Evolutionary conservation across 2,797 vertebrate species (phyloP).

Genomic region (Lacerta bilineata): DNA sequence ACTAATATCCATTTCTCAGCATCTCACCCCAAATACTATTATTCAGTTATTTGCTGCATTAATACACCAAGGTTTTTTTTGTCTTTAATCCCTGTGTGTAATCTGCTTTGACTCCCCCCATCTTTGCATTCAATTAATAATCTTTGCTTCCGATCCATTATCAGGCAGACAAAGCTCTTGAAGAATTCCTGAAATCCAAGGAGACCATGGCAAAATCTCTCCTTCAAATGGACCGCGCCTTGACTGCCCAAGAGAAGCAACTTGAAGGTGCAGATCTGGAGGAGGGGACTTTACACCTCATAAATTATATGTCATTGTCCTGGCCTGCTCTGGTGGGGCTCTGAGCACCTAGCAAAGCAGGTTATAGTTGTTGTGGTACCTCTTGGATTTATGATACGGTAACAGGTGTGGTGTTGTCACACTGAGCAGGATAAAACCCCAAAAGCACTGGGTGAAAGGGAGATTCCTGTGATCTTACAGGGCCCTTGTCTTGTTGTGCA

Average conservation of each 20-base stretch:
- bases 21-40: not conserved
- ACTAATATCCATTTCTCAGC: not conserved
- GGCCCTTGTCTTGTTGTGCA: too few species aligned
- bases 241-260: not conserved
- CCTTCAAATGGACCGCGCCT: conserved; percentile 6
- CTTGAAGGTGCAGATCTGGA: conserved; percentile 4
- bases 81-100: not conserved
- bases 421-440: too few species aligned
- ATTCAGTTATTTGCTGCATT: too few species aligned
- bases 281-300: too few species aligned
- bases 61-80: not conserved
- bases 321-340: too few species aligned
- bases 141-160: not conserved
- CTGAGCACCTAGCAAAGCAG: too few species aligned
- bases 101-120: not conserved
- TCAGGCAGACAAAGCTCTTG: conserved; percentile 1
- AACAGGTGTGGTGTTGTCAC: too few species aligned
- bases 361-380: not conserved
- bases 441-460: too few species aligned
- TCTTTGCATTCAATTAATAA: not conserved
- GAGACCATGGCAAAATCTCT: not conserved
- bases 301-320: too few species aligned
- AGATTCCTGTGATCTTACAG: too few species aligned
- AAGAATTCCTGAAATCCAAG: not conserved
- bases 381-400: too few species aligned